Evolutionary conservation across 2,888 invertebrate species (phyloP).

Genomic region (Catocala fraxini): DNA sequence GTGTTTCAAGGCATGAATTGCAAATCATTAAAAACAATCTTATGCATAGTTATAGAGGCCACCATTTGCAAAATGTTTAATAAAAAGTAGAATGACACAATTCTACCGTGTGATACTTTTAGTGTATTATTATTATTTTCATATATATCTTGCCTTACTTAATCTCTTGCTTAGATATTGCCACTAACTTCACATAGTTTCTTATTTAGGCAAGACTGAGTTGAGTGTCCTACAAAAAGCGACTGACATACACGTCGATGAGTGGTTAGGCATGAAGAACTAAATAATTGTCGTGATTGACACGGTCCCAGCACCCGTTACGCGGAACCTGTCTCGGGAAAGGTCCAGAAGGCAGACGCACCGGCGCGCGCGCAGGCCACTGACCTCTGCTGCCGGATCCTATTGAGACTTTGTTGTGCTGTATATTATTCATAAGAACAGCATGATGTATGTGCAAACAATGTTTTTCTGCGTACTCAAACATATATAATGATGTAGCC

Average conservation of each 20-base stretch:
- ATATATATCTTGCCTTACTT: no score
- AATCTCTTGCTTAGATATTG: no score
- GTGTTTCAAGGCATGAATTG: neutral
- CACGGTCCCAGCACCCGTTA: slow-evolving; percentile 63
- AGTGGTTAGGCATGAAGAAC: slow-evolving; percentile 28
- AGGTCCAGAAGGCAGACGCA: slow-evolving; percentile 55
- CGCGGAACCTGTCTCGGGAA: slow-evolving; percentile 63
- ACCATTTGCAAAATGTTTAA: slow-evolving; percentile 2
- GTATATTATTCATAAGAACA: neutral
- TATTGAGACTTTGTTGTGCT: slow-evolving; percentile 16
- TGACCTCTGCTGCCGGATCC: slow-evolving; percentile 63
- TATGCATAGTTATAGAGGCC: neutral
- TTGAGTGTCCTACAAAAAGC: neutral
- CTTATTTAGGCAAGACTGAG: no score
- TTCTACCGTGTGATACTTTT: no score
- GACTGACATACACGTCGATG: neutral
- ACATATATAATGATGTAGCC: no score
- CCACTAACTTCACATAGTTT: no score
- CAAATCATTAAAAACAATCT: neutral
- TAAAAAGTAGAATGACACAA: neutral
- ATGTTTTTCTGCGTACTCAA: no score
- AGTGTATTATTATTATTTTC: no score
- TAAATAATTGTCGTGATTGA: slow-evolving; percentile 57
- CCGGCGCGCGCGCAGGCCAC: slow-evolving; percentile 61
- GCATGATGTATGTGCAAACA: neutral